Evolutionary conservation across 1,140 invertebrate genomes (phyloP).

Genomic region (Mactra quadrangularis): DNA sequence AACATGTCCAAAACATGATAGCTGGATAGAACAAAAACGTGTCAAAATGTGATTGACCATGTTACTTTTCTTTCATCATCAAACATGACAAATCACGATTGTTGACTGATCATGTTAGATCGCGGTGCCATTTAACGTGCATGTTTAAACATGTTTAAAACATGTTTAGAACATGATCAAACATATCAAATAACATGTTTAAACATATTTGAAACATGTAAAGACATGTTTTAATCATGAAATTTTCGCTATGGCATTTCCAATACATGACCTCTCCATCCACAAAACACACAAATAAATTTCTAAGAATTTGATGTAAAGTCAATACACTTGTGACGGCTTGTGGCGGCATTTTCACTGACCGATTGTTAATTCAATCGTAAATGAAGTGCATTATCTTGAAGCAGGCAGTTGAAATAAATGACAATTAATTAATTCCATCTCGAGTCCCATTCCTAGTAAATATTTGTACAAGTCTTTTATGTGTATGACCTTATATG

Average conservation of each 20-base stretch:
- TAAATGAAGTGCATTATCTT: conserved; percentile 54
- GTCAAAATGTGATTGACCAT: too few relatives aligned
- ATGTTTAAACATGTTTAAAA: too few relatives aligned
- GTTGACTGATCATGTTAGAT: too few relatives aligned
- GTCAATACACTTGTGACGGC: conserved; percentile 21
- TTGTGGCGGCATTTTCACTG: background rate
- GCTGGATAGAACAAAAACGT: too few relatives aligned
- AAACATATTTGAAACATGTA: too few relatives aligned
- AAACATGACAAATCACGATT: too few relatives aligned
- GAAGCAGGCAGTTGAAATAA: conserved; percentile 41
- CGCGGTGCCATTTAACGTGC: too few relatives aligned
- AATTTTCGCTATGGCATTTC: background rate
- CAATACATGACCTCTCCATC: conserved; percentile 17
- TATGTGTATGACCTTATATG: conserved; percentile 47
- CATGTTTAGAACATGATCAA: too few relatives aligned
- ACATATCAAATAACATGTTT: too few relatives aligned
- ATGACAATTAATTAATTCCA: conserved; percentile 61
- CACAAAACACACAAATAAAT: conserved; percentile 44
- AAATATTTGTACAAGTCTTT: conserved; percentile 31
- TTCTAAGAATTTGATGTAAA: conserved; percentile 30
- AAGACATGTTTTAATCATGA: too few relatives aligned
- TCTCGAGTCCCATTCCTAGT: conserved; percentile 10
- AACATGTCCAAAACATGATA: too few relatives aligned
- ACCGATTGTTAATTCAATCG: conserved; percentile 27
- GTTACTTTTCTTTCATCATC: too few relatives aligned